phyloP scores from a whole-genome alignment of 2,888 invertebrate species.

The Hydraecia micacea region DNA sequence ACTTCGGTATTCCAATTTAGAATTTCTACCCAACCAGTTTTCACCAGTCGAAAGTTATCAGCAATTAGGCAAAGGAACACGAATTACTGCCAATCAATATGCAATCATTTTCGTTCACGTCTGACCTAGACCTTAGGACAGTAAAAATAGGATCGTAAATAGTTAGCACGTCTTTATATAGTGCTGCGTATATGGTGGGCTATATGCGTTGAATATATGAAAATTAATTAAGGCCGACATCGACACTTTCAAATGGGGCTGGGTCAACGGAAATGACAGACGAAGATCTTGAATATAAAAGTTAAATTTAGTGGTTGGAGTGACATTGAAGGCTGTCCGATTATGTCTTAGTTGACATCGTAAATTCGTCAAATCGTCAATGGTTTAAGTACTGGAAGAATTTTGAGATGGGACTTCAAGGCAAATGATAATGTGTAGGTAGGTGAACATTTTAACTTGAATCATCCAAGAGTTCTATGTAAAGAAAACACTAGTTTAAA shows the following conservation, averaged over 20 bases:
- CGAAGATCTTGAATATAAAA: slow-evolving; percentile 57
- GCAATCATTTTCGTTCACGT: slow-evolving; percentile 62
- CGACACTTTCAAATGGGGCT: slow-evolving; percentile 70
- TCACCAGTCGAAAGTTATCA: slow-evolving; percentile 50
- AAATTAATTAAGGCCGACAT: slow-evolving; percentile 67
- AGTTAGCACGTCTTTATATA: slow-evolving; percentile 25
- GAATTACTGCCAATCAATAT: slow-evolving; percentile 55
- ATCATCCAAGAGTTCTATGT: not conserved
- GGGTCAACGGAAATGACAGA: slow-evolving; percentile 61
- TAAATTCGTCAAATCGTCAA: not conserved
- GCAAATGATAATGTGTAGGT: not conserved
- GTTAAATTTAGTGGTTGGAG: slow-evolving; percentile 50
- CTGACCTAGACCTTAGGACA: slow-evolving; percentile 71
- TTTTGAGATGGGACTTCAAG: not conserved
- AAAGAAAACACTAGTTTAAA: not conserved
- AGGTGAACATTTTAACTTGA: slow-evolving; percentile 1
- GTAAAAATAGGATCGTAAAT: slow-evolving; percentile 47
- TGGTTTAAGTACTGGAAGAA: too few species aligned
- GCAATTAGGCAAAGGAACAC: slow-evolving; percentile 48
- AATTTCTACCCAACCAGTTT: slow-evolving; percentile 39
- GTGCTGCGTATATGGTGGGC: slow-evolving; percentile 59
- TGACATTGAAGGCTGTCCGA: not conserved
- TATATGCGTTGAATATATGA: slow-evolving; percentile 71
- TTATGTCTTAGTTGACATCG: not conserved
- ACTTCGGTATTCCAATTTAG: slow-evolving; percentile 41